Percentiles rank a stretch among this genome's conserved stretches.
These are phyloP conservation scores for Hexactinellida sp. DNA, from an alignment of 37 sponge, comb jelly and placozoan species.

Conservation along the genomic window DNA sequence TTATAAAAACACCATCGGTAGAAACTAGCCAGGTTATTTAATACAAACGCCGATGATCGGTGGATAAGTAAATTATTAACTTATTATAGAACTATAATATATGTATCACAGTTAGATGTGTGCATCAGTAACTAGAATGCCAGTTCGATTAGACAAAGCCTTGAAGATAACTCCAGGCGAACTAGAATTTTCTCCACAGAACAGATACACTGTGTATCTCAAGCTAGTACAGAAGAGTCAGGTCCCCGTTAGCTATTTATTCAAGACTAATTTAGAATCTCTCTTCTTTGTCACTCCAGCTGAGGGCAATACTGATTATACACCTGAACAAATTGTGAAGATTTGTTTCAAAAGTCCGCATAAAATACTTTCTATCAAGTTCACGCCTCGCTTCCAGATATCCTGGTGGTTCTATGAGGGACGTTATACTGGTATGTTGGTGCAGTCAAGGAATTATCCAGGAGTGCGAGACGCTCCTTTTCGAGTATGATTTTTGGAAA, in stretches of 20 bases:
- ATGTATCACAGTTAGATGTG: too few relatives aligned
- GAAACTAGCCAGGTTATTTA: too few relatives aligned
- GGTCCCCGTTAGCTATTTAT: not conserved
- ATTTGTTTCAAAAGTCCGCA: conserved; percentile 4
- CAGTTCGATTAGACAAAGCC: not conserved
- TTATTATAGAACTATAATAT: too few relatives aligned
- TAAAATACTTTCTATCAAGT: not conserved
- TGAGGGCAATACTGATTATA: not conserved
- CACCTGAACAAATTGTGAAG: not conserved
- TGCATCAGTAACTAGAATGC: not conserved
- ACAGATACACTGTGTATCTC: conserved; percentile 14
- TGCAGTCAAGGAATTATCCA: too few relatives aligned
- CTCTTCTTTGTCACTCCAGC: not conserved
- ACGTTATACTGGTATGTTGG: not conserved
- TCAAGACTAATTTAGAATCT: not conserved
- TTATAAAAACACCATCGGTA: too few relatives aligned
- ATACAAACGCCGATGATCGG: too few relatives aligned
- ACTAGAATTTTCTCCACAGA: not conserved
- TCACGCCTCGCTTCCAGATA: not conserved
- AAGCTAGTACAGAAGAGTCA: conserved; percentile 6
- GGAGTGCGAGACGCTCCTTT: too few relatives aligned
- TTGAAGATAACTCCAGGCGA: not conserved
- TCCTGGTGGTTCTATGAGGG: conserved; percentile 14
- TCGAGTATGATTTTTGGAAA: too few relatives aligned
- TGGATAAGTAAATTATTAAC: too few relatives aligned